A percentile compares a stretch with the other conserved stretches of the same genome.
Conservation (phyloP, 2,797 vertebrate species). For the Lithobates pipiens region DNA sequence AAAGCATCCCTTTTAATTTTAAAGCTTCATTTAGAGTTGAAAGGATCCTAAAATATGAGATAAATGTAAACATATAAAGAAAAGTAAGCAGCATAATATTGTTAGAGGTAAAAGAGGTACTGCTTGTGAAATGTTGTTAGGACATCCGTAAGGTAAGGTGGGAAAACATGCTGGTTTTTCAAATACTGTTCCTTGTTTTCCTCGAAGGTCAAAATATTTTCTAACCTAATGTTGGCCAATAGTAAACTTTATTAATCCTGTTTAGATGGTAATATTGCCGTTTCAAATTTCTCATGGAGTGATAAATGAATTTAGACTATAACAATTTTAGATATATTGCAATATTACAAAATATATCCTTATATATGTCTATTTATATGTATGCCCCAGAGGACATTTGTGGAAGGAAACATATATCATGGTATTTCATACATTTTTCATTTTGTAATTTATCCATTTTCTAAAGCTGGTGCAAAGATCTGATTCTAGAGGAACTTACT, state of each 20-base stretch:
- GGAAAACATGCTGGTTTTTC: neutral
- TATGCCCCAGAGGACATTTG: slow-evolving; percentile 49
- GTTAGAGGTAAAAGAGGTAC: neutral
- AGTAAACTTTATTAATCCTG: neutral
- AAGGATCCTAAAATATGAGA: too few relatives aligned
- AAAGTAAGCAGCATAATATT: too few relatives aligned
- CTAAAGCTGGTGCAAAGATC: slow-evolving; percentile 61
- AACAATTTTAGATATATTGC: neutral
- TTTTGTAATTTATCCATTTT: slow-evolving; percentile 62
- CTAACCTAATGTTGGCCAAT: neutral
- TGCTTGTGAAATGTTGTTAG: neutral
- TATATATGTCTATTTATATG: neutral
- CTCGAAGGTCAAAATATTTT: neutral
- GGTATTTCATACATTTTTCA: slow-evolving; percentile 49
- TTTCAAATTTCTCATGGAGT: slow-evolving; percentile 29
- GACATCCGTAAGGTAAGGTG: neutral
- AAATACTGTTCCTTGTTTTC: neutral
- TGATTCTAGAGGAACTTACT: slow-evolving; percentile 59
- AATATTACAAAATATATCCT: slow-evolving; percentile 13
- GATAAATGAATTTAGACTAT: neutral
- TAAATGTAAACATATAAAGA: too few relatives aligned
- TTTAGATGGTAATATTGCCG: slow-evolving; percentile 2
- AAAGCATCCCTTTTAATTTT: too few relatives aligned
- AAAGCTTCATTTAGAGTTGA: too few relatives aligned
- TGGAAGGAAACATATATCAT: slow-evolving; percentile 64